phyloP scores from a whole-genome alignment of 1,140 invertebrate species.

The Stegodyphus dumicola region DNA sequence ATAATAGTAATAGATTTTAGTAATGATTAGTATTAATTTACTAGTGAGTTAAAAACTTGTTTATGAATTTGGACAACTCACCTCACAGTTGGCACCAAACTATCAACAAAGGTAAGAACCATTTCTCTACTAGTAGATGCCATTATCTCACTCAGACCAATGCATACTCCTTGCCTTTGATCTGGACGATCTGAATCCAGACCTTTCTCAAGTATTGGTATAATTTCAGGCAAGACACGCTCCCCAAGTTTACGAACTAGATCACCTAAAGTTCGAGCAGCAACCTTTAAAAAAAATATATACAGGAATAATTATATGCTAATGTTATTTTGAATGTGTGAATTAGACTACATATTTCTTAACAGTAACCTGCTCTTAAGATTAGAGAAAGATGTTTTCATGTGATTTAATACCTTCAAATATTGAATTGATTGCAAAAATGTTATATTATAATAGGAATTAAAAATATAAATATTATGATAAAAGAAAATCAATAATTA shows the following conservation, averaged over 20 bases:
- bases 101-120: constrained; percentile 93
- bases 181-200: constrained; percentile 90
- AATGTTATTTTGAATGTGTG: too few species aligned
- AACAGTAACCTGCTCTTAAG: too few species aligned
- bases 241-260: constrained; percentile 97
- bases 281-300: constrained; percentile 73
- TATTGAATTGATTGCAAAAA: too few species aligned
- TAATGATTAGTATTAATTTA: too few species aligned
- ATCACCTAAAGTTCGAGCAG: constrained; percentile 95
- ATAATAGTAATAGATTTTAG: too few species aligned
- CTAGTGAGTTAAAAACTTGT: too few species aligned
- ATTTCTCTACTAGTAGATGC: constrained; percentile 94
- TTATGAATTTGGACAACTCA: constrained; percentile 62
- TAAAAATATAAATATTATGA: background rate
- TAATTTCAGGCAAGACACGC: constrained; percentile 96
- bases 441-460: background rate
- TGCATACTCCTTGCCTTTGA: constrained; percentile 97
- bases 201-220: constrained; percentile 95
- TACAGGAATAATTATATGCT: background rate
- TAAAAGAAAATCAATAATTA: too few species aligned
- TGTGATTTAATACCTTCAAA: too few species aligned
- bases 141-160: constrained; percentile 98
- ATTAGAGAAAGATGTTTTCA: too few species aligned
- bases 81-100: constrained; percentile 94
- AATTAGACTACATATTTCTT: too few species aligned